These are phyloP conservation scores for Octodonta nipae DNA, from an alignment of 2,888 invertebrate species.

Conservation along the genomic window DNA sequence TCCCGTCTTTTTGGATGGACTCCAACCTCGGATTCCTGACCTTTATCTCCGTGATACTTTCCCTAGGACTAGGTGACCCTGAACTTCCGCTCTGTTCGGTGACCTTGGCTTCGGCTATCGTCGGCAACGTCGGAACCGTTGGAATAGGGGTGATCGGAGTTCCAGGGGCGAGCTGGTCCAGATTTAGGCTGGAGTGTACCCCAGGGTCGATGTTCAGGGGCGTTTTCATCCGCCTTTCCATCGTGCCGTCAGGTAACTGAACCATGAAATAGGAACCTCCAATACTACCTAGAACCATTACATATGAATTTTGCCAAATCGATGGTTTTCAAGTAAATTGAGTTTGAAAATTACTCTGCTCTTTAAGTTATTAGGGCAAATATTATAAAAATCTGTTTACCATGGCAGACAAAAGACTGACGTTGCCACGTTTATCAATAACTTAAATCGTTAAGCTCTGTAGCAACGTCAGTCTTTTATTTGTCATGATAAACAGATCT, in stretches of 20 bases:
- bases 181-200: conserved; percentile 80
- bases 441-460: no score
- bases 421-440: no score
- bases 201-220: conserved; percentile 86
- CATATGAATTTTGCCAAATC: no score
- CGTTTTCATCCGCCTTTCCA: conserved; percentile 80
- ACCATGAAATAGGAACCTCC: conserved; percentile 46
- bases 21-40: conserved; percentile 32
- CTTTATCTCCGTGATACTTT: conserved; percentile 24
- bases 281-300: conserved; percentile 52
- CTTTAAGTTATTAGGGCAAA: no score
- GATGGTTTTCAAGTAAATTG: no score
- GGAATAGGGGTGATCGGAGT: conserved; percentile 68
- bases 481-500: no score
- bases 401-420: no score
- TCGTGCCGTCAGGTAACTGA: conserved; percentile 78
- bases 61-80: conserved; percentile 36
- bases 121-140: conserved; percentile 74
- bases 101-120: conserved; percentile 69
- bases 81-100: conserved; percentile 43
- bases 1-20: conserved; percentile 29
- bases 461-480: no score
- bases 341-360: no score
- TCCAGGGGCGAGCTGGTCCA: conserved; percentile 65
- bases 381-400: no score